Evolutionary conservation across 2,113 vertebrate genomes (phyloP).

Genomic region (Zosterops pallidus): DNA sequence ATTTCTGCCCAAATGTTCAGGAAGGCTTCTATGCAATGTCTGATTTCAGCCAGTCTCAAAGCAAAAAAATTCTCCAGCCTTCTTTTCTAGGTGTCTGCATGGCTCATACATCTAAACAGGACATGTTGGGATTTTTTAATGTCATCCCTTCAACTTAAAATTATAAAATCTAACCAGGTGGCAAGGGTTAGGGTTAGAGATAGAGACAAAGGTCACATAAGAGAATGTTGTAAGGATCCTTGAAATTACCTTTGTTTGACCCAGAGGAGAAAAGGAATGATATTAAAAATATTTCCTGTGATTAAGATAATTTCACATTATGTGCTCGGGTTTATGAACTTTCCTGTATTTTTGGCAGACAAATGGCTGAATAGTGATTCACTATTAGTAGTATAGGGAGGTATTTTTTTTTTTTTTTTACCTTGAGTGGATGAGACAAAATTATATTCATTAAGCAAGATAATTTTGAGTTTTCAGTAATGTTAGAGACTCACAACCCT

Average conservation of each 20-base stretch:
- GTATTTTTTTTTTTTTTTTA: background rate
- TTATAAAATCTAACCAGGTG: background rate
- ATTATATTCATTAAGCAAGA: background rate
- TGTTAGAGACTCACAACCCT: background rate
- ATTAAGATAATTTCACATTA: background rate
- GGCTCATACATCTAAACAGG: background rate
- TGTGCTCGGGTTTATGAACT: background rate
- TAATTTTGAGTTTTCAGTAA: background rate
- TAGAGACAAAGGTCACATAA: background rate
- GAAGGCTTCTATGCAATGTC: background rate
- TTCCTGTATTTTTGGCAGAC: background rate
- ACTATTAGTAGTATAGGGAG: background rate
- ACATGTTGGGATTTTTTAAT: background rate
- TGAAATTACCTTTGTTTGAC: background rate
- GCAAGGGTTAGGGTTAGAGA: background rate
- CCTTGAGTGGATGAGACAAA: background rate
- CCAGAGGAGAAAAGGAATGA: background rate
- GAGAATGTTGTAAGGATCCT: background rate
- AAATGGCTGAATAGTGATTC: background rate
- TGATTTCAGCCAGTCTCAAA: background rate
- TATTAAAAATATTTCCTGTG: background rate
- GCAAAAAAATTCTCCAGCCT: background rate
- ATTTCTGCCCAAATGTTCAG: background rate
- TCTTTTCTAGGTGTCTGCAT: background rate
- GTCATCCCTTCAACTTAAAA: background rate